Base-by-base conservation (phyloP, 2,888 invertebrate genomes). In the Heliconius charithonia region DNA sequence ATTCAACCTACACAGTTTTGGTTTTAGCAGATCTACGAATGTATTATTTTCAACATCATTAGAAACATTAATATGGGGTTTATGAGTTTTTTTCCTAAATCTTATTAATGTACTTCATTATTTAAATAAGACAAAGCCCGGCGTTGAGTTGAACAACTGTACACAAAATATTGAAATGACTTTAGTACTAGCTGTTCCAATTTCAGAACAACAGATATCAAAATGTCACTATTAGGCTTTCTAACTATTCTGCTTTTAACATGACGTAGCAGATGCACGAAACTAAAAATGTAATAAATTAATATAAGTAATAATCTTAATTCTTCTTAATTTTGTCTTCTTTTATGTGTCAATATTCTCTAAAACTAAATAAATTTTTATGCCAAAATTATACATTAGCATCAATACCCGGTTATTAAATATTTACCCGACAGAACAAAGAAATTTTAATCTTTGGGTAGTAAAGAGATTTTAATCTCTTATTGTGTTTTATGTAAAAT, bases 341-440 rank as follows among this genome's bases (percentile, higher is more conserved):
- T 80, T 83, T 79, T 82, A 76, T 80, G 76, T 79, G 74, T 3
- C 13, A 79, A 80, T 81, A 73, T 78, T 41, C 29, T 80, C 27
- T 65, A 29, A 32, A 32, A 6, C 32, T 32, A 6, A 32, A 32
- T 32, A 32, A 1, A 9, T 37, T 9, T 37, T 37, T 37, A 37
- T 41, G 25, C 19, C 25, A 27, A 62, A 73, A 76, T 63, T 37
- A 59, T 37, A 67, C 25, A 63, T 69, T 22, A 69, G 27, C 69
- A 45, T 37, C 69, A 66, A 70, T 69, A 69, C 27, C 37, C 45
- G 65, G 65, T 66, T 71, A 70, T 69, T 77, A 70, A 70, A 69
- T 65, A 62, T 78, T 78, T 78, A 78, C 51, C 75, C 29, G 25
- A 72, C 65, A 80, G 71, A 78, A 80, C 59, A 75, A 51, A 59